Evolutionary conservation across 2,113 vertebrate genomes (phyloP).

Genomic region (Leuciscus idus): DNA sequence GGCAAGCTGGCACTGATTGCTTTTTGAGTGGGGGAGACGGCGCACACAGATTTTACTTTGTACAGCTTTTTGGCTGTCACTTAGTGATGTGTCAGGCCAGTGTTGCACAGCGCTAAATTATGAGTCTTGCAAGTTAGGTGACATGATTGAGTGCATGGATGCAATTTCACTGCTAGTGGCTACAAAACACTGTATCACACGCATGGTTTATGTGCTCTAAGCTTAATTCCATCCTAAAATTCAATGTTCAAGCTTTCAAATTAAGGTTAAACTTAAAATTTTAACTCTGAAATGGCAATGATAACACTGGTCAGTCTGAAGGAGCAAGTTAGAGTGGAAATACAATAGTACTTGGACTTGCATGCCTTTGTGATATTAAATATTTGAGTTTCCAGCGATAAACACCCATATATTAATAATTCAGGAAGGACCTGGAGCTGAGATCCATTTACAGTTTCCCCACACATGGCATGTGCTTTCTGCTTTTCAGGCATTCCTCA

Average conservation of each 20-base stretch:
- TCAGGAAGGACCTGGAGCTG: conserved; percentile 68
- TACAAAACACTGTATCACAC: not conserved
- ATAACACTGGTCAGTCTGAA: not conserved
- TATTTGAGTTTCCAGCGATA: conserved; percentile 62
- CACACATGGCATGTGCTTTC: conserved; percentile 9
- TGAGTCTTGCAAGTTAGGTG: conserved; percentile 38
- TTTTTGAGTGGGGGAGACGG: not conserved
- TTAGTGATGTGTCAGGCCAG: conserved; percentile 32
- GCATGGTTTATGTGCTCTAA: not conserved
- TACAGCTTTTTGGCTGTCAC: not conserved
- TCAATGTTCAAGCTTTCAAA: conserved; percentile 21
- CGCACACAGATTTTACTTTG: conserved; percentile 14
- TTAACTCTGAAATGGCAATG: not conserved
- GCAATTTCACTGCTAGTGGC: conserved; percentile 52
- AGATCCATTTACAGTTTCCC: conserved; percentile 65
- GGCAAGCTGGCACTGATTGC: conserved; percentile 27
- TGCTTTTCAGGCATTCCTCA: conserved; percentile 8
- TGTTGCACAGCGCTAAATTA: conserved; percentile 45
- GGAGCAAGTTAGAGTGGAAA: conserved; percentile 35
- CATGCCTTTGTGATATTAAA: conserved; percentile 64
- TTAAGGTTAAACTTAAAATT: conserved; percentile 13
- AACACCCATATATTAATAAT: conserved; percentile 72
- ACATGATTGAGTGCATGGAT: conserved; percentile 50
- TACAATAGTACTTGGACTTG: conserved; percentile 59
- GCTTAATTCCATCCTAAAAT: conserved; percentile 9